Evolutionary conservation across 2,888 invertebrate genomes (phyloP).

Genomic region (Agriopis aurantiaria): DNA sequence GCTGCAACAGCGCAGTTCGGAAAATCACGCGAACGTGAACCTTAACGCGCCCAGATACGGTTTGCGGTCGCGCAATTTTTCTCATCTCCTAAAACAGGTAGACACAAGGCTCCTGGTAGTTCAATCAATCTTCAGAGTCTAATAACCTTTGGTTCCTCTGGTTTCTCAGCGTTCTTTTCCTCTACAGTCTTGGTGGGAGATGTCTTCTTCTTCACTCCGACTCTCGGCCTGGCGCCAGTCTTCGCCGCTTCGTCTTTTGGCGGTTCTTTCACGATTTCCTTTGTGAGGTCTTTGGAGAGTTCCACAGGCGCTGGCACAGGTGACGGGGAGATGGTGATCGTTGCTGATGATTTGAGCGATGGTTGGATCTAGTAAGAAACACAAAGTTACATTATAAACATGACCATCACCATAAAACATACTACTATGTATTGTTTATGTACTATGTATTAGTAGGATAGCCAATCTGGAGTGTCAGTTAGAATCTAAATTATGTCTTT

Average conservation of each 20-base stretch:
- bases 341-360: constrained; percentile 75
- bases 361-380: constrained; percentile 60
- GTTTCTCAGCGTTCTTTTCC: constrained; percentile 65
- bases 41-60: no score
- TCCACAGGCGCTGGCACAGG: constrained; percentile 58
- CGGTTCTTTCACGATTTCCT: constrained; percentile 61
- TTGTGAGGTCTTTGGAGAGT: constrained; percentile 64
- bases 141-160: constrained; percentile 68
- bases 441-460: no score
- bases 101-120: no score
- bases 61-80: no score
- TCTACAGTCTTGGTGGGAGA: constrained; percentile 64
- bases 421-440: no score
- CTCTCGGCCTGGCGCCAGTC: constrained; percentile 60
- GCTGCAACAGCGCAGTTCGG: no score
- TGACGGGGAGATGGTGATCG: constrained; percentile 73
- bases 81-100: no score
- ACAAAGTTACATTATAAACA: background rate
- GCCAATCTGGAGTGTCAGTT: no score
- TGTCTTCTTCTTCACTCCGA: constrained; percentile 62
- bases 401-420: no score
- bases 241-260: constrained; percentile 67
- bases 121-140: background rate
- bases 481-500: no score
- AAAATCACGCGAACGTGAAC: no score